phyloP scores from a whole-genome alignment of 2,113 vertebrate species.

The Pithys albifrons region DNA sequence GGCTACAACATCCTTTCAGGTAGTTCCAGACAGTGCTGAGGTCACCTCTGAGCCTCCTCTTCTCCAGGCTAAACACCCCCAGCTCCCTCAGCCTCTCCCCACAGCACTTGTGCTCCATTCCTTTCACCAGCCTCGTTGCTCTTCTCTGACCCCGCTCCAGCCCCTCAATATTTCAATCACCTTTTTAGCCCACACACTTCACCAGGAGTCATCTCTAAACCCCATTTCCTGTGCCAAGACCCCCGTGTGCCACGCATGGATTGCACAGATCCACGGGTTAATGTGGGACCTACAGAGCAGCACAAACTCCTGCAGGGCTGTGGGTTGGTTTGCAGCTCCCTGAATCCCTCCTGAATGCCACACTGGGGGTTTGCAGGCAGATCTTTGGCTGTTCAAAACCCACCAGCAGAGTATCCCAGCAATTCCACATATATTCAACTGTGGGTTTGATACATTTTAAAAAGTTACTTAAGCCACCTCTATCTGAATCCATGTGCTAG shows the following conservation, averaged over 20 bases:
- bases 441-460: neutral
- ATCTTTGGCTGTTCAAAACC: neutral
- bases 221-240: fast-evolving
- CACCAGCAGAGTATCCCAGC: neutral
- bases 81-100: too few relatives aligned
- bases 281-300: neutral
- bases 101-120: too few relatives aligned
- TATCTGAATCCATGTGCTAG: neutral
- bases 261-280: neutral
- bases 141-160: too few relatives aligned
- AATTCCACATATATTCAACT: neutral
- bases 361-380: neutral
- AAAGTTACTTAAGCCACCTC: neutral
- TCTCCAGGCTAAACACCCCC: too few relatives aligned
- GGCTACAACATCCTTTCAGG: too few relatives aligned
- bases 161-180: neutral
- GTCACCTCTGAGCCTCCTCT: too few relatives aligned
- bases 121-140: too few relatives aligned
- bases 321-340: neutral
- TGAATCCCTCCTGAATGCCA: neutral
- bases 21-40: too few relatives aligned
- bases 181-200: neutral
- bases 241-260: neutral
- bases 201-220: neutral
- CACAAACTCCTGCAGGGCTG: neutral